Base-by-base conservation (phyloP, 2,888 invertebrate species). In the Synergus umbraculus region DNA sequence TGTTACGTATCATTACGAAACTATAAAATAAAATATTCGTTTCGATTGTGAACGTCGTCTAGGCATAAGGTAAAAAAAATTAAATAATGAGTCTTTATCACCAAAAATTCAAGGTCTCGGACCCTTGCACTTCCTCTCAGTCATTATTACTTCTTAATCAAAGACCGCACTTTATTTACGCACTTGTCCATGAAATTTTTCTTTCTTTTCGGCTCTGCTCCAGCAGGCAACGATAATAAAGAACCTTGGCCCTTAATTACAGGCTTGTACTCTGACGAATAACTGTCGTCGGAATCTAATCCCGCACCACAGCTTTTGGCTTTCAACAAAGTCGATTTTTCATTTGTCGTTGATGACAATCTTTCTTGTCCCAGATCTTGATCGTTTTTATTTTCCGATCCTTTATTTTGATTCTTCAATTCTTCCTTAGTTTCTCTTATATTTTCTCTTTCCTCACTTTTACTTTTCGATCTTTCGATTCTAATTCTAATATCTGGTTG, bases 171-270 rank as follows among this genome's bases (percentile, higher is more conserved):
- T 78, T 91, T 91, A 80, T 90, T 91, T 44, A 91, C 90, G 78
- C 90, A 91, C 79, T 91, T 91, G 94, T 97, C 97, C 95, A 97
- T 96, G 92, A 97, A 97, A 92, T 96, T 97, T 91, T 95, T 95
- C 92, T 95, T 95, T 89, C 95, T 93, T 91, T 96, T 95, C 10
- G 93, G 94, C 88, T 94, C 94, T 77, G 93, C 93, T 86, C 94
- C 94, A 89, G 94, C 91, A 88, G 94, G 94, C 88, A 95, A 90
- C 83, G 94, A 94, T 81, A 93, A 92, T 83, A 93, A 92, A 81
- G 94, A 94, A 87, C 94, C 94, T 88, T 93, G 86, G n/a, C 83
- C 88, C 60, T 85, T 87, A 12, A 73, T 77, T 15, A 83, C 85
- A 29, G 83, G 82, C 76, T 87, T 85, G 78, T 87, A 88, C 65